These are phyloP conservation scores for Ursus arctos DNA, from an alignment of 2,113 vertebrate species.

Conservation along the genomic window DNA sequence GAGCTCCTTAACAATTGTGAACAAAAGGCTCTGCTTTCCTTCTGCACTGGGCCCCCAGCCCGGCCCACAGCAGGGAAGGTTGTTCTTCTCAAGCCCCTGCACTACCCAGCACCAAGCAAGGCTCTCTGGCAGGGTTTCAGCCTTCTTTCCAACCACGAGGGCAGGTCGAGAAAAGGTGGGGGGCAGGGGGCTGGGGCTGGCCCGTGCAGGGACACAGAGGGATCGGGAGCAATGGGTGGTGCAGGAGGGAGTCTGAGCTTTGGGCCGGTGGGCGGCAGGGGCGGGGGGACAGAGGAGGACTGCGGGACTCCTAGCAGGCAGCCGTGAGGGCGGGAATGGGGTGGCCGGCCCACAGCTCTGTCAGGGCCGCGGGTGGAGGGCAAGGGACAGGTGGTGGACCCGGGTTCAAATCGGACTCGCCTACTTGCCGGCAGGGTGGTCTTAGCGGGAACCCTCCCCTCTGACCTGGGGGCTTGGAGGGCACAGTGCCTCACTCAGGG, in stretches of 20 bases:
- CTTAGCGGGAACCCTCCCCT: neutral
- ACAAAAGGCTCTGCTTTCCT: neutral
- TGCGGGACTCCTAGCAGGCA: neutral
- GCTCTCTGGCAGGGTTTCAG: too few species aligned
- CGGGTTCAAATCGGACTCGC: neutral
- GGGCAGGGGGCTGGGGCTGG: fast-evolving
- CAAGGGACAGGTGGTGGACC: neutral
- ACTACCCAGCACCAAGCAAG: fast-evolving
- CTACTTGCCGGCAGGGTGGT: neutral
- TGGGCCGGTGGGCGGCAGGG: too few species aligned
- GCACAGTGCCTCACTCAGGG: neutral
- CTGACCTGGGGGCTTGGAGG: neutral
- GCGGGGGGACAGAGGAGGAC: neutral
- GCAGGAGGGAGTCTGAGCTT: neutral
- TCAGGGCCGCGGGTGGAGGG: neutral
- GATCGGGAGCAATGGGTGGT: neutral
- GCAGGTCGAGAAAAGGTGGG: neutral
- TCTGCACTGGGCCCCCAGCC: neutral
- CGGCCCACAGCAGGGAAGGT: too few species aligned
- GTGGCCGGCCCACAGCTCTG: neutral
- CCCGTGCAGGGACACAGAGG: too few species aligned
- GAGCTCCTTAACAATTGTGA: neutral
- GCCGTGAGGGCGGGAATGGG: neutral
- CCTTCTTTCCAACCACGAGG: too few species aligned
- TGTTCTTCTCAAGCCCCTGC: neutral